A percentile compares a stretch with the other conserved stretches of the same genome.
phyloP scores from a whole-genome alignment of 2,888 invertebrate species.

The Drosophila borealis region DNA sequence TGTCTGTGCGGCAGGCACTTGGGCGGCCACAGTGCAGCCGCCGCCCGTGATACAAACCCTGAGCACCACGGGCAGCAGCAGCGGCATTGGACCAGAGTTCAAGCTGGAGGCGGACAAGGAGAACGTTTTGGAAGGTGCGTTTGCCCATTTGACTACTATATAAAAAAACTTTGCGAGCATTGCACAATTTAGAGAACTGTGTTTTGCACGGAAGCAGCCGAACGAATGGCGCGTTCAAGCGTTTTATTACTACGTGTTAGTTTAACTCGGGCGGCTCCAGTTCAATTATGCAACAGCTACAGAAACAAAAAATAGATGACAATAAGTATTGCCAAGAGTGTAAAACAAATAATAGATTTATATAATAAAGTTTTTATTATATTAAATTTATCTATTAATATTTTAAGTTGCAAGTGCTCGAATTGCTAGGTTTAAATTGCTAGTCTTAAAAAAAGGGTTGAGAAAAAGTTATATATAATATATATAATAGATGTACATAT shows the following conservation, averaged over 20 bases:
- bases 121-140: constrained; percentile 63
- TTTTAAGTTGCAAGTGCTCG: background rate
- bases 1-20: constrained; percentile 25
- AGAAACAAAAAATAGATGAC: background rate
- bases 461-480: background rate
- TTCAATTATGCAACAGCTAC: constrained; percentile 43
- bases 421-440: background rate
- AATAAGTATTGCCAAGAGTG: background rate
- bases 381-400: too few relatives aligned
- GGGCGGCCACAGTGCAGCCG: constrained; percentile 66
- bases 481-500: background rate
- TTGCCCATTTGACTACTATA: background rate
- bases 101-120: constrained; percentile 33
- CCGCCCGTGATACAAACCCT: constrained; percentile 72
- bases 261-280: constrained; percentile 22
- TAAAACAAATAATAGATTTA: background rate
- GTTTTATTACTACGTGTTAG: constrained; percentile 45
- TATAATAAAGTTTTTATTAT: background rate
- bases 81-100: constrained; percentile 73
- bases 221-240: constrained; percentile 34
- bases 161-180: background rate
- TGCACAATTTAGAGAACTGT: background rate
- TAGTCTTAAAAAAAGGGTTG: background rate
- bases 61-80: constrained; percentile 58
- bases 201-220: constrained; percentile 10